These are phyloP conservation scores for Athene noctua DNA, from an alignment of 2,113 vertebrate species.

Conservation along the genomic window DNA sequence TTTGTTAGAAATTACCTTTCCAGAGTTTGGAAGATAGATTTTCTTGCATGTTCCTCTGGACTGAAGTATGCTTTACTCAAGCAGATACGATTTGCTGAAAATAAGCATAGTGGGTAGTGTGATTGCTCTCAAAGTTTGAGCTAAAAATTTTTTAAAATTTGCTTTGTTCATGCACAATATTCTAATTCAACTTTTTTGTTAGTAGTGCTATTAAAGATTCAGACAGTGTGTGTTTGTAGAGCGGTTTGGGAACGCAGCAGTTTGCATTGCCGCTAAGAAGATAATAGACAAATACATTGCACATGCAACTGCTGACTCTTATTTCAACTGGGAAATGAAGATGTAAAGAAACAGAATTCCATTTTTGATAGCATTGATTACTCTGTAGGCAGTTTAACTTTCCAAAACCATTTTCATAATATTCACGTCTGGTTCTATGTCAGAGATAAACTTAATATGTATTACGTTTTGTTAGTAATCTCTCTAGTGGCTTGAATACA, in stretches of 20 bases:
- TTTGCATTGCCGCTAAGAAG: background rate
- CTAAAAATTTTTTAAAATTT: background rate
- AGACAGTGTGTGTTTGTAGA: background rate
- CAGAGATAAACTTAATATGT: background rate
- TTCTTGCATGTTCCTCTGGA: background rate
- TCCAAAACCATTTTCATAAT: background rate
- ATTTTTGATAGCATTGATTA: conserved; percentile 4
- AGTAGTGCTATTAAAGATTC: background rate
- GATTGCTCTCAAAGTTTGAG: background rate
- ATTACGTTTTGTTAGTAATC: background rate
- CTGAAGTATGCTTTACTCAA: background rate
- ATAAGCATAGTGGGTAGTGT: background rate
- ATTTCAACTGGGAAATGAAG: conserved; percentile 15
- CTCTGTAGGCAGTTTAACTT: background rate
- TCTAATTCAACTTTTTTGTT: background rate
- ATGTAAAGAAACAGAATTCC: background rate
- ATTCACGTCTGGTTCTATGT: background rate
- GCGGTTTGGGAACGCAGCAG: background rate
- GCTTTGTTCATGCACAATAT: background rate
- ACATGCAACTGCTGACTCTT: background rate
- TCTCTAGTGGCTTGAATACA: background rate
- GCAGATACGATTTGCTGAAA: background rate
- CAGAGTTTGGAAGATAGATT: background rate
- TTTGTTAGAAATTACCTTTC: background rate
- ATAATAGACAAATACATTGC: background rate